Conservation (phyloP, 2,113 vertebrate species). For the Trinectes maculatus region DNA sequence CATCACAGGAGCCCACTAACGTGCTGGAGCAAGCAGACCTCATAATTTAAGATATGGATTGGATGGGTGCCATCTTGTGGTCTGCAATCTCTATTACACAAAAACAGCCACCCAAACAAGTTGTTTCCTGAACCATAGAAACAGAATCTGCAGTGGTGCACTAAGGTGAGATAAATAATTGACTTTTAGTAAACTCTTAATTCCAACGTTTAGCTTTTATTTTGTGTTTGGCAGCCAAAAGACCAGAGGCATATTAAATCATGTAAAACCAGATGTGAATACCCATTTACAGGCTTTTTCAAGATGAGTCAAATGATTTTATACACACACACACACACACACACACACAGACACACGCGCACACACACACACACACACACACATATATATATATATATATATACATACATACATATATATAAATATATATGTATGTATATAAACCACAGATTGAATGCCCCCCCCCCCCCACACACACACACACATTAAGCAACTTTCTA, state of each 20-base stretch:
- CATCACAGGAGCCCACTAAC: not conserved
- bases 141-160: not conserved
- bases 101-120: not conserved
- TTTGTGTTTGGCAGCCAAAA: not conserved
- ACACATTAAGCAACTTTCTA: conserved; percentile 29
- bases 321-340: too few species aligned
- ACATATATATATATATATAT: not conserved
- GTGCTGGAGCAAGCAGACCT: not conserved
- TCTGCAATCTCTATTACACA: conserved; percentile 54
- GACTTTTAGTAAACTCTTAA: not conserved
- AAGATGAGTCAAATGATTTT: not conserved
- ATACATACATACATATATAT: not conserved
- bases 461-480: not conserved
- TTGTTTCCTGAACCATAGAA: not conserved
- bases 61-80: conserved; percentile 80
- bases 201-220: not conserved
- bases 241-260: not conserved
- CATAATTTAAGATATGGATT: conserved; percentile 24
- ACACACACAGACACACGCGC: too few species aligned
- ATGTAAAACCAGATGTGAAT: not conserved
- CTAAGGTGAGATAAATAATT: not conserved
- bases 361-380: too few species aligned
- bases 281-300: not conserved
- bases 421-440: too few species aligned
- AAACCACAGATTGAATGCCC: too few species aligned